Evolutionary conservation across 2,797 vertebrate genomes (phyloP), one percentile per base, ranked within the genome.

Genomic region (Poeciliopsis gracilis): DNA sequence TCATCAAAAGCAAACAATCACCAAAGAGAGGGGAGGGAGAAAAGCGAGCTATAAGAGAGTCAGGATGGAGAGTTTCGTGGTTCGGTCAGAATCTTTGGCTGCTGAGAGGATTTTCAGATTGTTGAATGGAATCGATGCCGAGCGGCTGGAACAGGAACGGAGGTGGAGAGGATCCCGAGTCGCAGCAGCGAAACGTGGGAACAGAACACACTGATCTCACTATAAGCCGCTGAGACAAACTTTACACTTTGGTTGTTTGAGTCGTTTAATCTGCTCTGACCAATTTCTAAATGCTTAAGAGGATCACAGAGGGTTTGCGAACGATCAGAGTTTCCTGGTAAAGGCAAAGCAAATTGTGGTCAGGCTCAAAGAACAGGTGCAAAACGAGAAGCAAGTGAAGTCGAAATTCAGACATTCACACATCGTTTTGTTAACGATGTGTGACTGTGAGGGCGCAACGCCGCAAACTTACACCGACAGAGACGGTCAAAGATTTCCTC

Each of bases 71-170:
- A 61, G 15, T 33, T 61, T 16, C 8, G 18, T 38, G 15, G 61
- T 66, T 38, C 18, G 38, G 61, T 38, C 61, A 23, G 7, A 66
- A 66, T 8, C 2, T 72, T 49, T 5, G 43, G 47, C 46, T 4
- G 16, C 25, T 71, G 41, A 71, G 25, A 45, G 18, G 46, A 72
- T 18, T 33, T 28, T 30, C 51, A 72, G 46, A 72, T 36, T 53
- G 87, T 79, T 66, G 61, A 84, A 59, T 80, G 74, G 70, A 75
- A 87, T 91, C 88, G 45, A 88, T 86, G 73, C n/a, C n/a, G 51
- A 61, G 80, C 16, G 59, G 61, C 72, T 55, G 63, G 77, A 89
- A 76, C 71, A 55, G 76, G 81, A 86, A 81, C 7, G 81, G 75
- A 81, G 36, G 46, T 28, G 82, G 73, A 36, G 10, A 75, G 33